These are phyloP conservation scores for Chrysocyon brachyurus DNA, from an alignment of 2,797 vertebrate genomes.

Conservation along the genomic window DNA sequence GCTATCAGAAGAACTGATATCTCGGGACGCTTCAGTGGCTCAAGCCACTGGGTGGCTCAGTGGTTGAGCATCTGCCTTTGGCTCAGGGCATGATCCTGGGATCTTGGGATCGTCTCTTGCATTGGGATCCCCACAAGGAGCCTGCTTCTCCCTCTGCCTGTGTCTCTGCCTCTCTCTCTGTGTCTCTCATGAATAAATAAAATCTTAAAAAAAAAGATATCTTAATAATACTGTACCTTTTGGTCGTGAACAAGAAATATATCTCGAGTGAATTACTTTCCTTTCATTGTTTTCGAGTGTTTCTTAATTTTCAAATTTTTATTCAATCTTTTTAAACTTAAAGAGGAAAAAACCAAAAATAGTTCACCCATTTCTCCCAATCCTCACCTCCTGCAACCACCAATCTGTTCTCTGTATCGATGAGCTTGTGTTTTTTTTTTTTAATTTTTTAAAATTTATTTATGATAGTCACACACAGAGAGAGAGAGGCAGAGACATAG, in stretches of 20 bases:
- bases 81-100: no score
- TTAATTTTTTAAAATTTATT: no score
- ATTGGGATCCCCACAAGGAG: no score
- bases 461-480: no score
- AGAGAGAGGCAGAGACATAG: no score
- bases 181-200: no score
- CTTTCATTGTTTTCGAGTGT: background rate
- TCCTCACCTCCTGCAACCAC: background rate
- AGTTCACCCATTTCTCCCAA: background rate
- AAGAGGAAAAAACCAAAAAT: background rate
- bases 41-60: no score
- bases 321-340: background rate
- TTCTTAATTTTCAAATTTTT: background rate
- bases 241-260: background rate
- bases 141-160: no score
- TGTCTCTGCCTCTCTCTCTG: no score
- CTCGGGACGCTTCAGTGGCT: background rate
- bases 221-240: background rate
- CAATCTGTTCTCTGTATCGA: background rate
- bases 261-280: background rate
- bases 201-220: no score
- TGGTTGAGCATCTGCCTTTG: no score
- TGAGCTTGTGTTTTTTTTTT: background rate
- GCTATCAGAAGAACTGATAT: background rate
- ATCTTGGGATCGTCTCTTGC: no score